Conservation (phyloP, 2,797 vertebrate genomes). For the Simalia tracyae region DNA sequence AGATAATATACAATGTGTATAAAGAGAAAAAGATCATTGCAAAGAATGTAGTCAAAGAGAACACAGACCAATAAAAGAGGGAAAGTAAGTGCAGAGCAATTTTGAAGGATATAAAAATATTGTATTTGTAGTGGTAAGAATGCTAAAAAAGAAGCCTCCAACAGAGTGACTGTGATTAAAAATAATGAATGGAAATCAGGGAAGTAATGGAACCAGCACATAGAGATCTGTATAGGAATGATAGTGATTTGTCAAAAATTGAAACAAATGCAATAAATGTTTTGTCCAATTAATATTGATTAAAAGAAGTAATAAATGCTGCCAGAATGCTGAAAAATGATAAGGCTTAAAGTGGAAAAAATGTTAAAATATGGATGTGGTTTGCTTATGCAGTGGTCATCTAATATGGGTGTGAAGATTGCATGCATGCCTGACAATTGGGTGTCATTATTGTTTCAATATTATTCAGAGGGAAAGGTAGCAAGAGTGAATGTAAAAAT, state of each 20-base stretch:
- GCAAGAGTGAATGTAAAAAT: not conserved
- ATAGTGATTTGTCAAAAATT: not conserved
- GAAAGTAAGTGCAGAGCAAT: not conserved
- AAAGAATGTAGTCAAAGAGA: not conserved
- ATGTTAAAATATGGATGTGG: not conserved
- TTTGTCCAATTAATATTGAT: not conserved
- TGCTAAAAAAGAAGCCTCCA: not conserved
- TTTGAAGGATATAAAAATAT: not conserved
- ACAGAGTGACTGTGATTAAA: not conserved
- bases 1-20: not conserved
- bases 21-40: not conserved
- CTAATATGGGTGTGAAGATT: not conserved
- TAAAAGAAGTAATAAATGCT: not conserved
- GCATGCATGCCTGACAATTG: not conserved
- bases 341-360: not conserved
- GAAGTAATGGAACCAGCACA: not conserved
- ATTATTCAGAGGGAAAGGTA: not conserved
- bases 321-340: not conserved
- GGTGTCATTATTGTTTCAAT: not conserved
- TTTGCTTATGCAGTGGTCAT: not conserved
- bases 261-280: not conserved
- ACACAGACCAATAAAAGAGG: not conserved
- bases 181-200: not conserved
- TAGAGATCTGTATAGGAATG: not conserved
- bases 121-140: not conserved